phyloP scores from a whole-genome alignment of 2,888 invertebrate species.

The Harpalus rufipes region DNA sequence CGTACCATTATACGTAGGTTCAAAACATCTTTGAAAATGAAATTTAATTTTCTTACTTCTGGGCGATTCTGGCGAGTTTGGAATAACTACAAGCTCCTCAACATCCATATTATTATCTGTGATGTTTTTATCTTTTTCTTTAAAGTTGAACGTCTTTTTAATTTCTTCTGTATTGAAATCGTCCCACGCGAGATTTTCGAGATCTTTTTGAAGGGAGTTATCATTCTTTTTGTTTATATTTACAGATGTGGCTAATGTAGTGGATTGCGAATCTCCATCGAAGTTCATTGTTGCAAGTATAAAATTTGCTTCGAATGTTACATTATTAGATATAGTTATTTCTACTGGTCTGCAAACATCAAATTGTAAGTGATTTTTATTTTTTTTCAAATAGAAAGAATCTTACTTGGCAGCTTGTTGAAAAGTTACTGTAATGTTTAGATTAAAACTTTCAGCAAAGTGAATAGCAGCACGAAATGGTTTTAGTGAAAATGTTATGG shows the following conservation, averaged over 20 bases:
- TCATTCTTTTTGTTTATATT: constrained; percentile 47
- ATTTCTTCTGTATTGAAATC: constrained; percentile 17
- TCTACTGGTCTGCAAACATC: constrained; percentile 83
- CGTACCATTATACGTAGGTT: constrained; percentile 84
- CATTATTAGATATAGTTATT: constrained; percentile 85
- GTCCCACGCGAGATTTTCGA: constrained; percentile 16
- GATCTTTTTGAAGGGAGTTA: constrained; percentile 54
- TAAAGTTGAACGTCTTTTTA: constrained; percentile 20
- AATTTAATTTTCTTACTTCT: constrained; percentile 81
- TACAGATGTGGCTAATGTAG: constrained; percentile 62
- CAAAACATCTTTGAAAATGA: constrained; percentile 87
- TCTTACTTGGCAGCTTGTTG: constrained; percentile 86
- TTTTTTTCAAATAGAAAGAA: background rate
- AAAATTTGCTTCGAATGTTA: constrained; percentile 88
- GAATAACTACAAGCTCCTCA: constrained; percentile 78
- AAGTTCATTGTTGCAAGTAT: constrained; percentile 88
- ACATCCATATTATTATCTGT: background rate
- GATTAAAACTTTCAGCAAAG: constrained; percentile 87
- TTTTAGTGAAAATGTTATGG: constrained; percentile 91
- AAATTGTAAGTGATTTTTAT: constrained; percentile 18
- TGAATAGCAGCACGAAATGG: constrained; percentile 89
- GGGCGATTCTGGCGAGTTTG: constrained; percentile 81
- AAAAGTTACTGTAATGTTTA: constrained; percentile 86
- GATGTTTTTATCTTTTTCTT: constrained; percentile 45
- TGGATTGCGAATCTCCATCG: constrained; percentile 76